Conservation (phyloP, 2,113 vertebrate genomes). For the Limnothrissa miodon region DNA sequence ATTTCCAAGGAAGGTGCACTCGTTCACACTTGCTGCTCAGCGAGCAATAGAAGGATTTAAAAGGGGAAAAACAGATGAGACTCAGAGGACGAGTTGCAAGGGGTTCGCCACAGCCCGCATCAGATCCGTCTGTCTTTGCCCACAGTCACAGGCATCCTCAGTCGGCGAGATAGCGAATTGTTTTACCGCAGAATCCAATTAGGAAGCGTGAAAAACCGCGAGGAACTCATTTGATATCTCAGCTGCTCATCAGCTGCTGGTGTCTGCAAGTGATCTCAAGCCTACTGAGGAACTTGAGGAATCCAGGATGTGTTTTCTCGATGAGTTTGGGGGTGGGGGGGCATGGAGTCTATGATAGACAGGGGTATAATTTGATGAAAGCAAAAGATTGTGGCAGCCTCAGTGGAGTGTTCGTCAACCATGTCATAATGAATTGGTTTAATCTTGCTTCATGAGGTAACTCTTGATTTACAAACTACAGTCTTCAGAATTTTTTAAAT, state of each 20-base stretch:
- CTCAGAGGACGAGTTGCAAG: neutral
- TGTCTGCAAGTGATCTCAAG: constrained; percentile 54
- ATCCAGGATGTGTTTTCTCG: neutral
- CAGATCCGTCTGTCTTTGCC: constrained; percentile 46
- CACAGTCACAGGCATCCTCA: constrained; percentile 51
- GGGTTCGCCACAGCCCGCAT: constrained; percentile 35
- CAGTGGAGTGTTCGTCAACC: neutral
- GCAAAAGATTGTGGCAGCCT: neutral
- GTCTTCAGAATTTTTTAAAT: neutral
- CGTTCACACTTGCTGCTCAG: neutral
- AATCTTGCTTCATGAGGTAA: neutral
- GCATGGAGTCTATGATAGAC: constrained; percentile 25
- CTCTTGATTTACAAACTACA: neutral
- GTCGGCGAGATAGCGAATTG: constrained; percentile 54
- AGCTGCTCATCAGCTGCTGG: constrained; percentile 54
- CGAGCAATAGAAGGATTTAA: neutral
- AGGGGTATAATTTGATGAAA: constrained; percentile 11
- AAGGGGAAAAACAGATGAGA: neutral
- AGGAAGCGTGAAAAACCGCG: constrained; percentile 62
- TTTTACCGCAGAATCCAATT: constrained; percentile 66
- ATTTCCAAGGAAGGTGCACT: constrained; percentile 5
- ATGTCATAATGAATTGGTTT: constrained; percentile 4
- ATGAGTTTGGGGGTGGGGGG: neutral
- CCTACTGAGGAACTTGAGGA: constrained; percentile 39
- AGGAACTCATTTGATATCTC: constrained; percentile 56